A percentile compares a stretch with the other conserved stretches of the same genome.
Evolutionary conservation across 2,797 vertebrate genomes (phyloP).

Genomic region (Melopsittacus undulatus): DNA sequence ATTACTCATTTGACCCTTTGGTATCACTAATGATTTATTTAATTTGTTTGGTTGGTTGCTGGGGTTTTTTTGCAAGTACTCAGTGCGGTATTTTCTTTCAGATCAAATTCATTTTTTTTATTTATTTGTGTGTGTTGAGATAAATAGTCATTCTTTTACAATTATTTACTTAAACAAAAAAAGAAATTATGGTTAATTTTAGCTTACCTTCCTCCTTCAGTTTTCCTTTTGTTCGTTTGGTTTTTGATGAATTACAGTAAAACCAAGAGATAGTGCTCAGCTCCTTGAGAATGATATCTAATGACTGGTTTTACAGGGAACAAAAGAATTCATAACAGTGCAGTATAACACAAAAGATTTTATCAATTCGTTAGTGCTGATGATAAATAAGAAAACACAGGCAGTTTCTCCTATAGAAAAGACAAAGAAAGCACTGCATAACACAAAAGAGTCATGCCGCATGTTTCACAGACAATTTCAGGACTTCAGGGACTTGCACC

Average conservation of each 20-base stretch:
- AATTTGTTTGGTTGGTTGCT: background rate
- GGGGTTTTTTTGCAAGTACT: background rate
- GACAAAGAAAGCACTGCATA: background rate
- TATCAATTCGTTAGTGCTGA: background rate
- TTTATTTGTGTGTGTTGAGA: background rate
- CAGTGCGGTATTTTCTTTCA: background rate
- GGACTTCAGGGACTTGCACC: background rate
- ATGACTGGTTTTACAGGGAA: background rate
- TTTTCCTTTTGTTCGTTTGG: rapidly evolving
- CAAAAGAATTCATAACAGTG: background rate
- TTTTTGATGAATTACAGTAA: background rate
- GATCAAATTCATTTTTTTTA: background rate
- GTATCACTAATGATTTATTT: background rate
- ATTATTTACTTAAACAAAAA: background rate
- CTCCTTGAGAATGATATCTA: background rate
- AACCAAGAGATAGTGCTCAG: background rate
- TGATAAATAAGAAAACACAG: background rate
- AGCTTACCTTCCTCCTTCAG: background rate
- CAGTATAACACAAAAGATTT: background rate
- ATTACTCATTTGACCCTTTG: background rate
- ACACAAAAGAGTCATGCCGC: background rate
- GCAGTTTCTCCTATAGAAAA: background rate
- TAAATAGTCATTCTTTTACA: background rate
- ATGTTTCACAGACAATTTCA: background rate
- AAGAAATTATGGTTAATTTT: background rate